phyloP scores from a whole-genome alignment of 2,797 vertebrate genomes.

The Crossoptilon crossoptilon region DNA sequence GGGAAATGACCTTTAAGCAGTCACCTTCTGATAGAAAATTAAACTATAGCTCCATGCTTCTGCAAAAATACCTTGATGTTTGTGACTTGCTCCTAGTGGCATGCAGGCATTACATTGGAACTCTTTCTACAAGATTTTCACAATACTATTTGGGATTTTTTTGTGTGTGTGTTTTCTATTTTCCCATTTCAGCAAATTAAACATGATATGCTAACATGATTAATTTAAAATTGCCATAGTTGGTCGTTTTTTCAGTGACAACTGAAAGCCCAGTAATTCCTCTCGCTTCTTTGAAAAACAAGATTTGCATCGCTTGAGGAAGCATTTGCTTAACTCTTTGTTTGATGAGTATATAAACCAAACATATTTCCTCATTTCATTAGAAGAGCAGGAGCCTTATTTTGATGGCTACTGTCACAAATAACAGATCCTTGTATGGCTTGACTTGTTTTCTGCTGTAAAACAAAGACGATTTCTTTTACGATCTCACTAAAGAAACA shows the following conservation, averaged over 20 bases:
- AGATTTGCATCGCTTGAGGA: conserved; percentile 10
- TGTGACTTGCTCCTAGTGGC: conserved; percentile 19
- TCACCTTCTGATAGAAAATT: conserved; percentile 32
- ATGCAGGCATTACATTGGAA: not conserved
- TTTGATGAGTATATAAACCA: not conserved
- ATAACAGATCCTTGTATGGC: not conserved
- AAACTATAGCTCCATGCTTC: conserved; percentile 18
- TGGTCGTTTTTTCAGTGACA: conserved; percentile 36
- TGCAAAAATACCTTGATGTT: conserved; percentile 36
- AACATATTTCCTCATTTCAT: conserved; percentile 6
- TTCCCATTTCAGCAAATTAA: conserved; percentile 31
- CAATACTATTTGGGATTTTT: not conserved
- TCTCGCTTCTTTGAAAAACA: conserved; percentile 51
- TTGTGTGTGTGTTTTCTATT: conserved; percentile 5
- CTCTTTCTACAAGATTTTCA: conserved; percentile 7
- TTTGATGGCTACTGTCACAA: not conserved
- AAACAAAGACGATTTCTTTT: not conserved
- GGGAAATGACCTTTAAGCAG: conserved; percentile 68
- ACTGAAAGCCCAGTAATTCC: conserved; percentile 47
- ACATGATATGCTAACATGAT: conserved; percentile 27
- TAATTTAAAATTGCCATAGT: conserved; percentile 58
- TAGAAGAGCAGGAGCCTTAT: conserved; percentile 10
- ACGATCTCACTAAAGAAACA: not conserved
- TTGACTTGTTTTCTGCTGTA: not conserved
- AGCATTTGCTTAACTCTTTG: not conserved